Conservation (phyloP, 2,888 invertebrate species). For the Epicampocera succincta region DNA sequence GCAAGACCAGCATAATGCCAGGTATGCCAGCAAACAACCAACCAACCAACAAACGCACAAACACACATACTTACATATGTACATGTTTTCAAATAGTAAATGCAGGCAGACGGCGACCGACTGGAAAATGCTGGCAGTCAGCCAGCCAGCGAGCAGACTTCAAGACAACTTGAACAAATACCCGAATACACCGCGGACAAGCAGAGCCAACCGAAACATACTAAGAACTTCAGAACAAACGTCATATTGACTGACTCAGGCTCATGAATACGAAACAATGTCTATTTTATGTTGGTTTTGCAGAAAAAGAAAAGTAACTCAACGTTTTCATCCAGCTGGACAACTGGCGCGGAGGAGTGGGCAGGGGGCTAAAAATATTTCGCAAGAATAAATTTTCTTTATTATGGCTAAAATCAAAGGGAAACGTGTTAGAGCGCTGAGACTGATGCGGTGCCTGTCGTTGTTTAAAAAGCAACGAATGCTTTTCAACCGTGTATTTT, state of each 20-base stretch:
- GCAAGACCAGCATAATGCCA: conserved; percentile 39
- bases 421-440: too few relatives aligned
- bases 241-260: conserved; percentile 49
- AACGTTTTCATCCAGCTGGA: background rate
- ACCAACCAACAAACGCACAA: background rate
- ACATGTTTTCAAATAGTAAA: background rate
- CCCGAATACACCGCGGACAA: conserved; percentile 47
- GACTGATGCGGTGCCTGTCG: too few relatives aligned
- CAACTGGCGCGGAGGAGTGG: too few relatives aligned
- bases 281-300: conserved; percentile 1
- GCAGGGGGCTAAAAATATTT: too few relatives aligned
- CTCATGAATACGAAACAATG: conserved; percentile 38
- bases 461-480: background rate
- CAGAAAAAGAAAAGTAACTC: conserved; percentile 17
- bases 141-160: conserved; percentile 27
- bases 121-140: conserved; percentile 50
- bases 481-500: background rate
- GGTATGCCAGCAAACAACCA: background rate
- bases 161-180: conserved; percentile 57
- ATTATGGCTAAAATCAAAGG: too few relatives aligned
- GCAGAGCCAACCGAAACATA: conserved; percentile 35
- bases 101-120: conserved; percentile 4
- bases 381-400: too few relatives aligned
- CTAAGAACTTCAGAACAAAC: conserved; percentile 8
- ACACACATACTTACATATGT: background rate